Evolutionary conservation across 2,797 vertebrate species (phyloP), one percentile per base, ranked within the genome.

Genomic region (Hemibagrus guttatus): DNA sequence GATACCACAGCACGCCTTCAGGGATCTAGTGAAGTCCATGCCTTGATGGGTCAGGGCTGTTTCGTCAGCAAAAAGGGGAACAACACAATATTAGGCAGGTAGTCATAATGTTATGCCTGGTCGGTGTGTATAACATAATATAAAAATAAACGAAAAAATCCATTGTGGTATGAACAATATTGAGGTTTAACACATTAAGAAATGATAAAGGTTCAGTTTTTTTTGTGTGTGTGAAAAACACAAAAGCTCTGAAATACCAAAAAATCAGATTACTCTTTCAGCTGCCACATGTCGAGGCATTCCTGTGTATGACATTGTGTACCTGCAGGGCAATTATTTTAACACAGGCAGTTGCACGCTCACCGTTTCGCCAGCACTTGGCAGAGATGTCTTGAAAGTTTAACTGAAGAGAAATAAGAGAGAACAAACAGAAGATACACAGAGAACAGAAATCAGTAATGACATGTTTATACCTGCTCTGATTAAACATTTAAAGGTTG

Each of bases 401-500:
- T 26, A 76, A 26, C 26, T n/a, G 13, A 6, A 59, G 83, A 81
- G 39, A 58, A 52, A 4, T 39, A 31, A 9, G 31, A 26, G 23
- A 79, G 63, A 64, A 35, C 26, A 39, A 49, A 39, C 35, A 61
- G 13, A n/a, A n/a, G 68, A 46, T 49, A 49, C 61, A 66, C 2
- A 5, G 26, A 61, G 58, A 63, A 28, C 2, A 39, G 42, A 63
- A 83, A 11, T 66, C 26, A 54, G 69, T 28, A 63, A 61, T 52
- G 56, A 52, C 84, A 75, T 83, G 86, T 66, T 68, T n/a, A 56
- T 79, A 79, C 85, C 66, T 71, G 85, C 26, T 84, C 79, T 42
- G 89, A 85, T 89, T 31, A 88, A 90, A 92, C 90, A 87, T 86
- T 79, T 84, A 86, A 84, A 90, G 39, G 79, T 87, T 64, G 81